Conservation (phyloP, 2,888 invertebrate genomes). For the Melipona bicolor region DNA sequence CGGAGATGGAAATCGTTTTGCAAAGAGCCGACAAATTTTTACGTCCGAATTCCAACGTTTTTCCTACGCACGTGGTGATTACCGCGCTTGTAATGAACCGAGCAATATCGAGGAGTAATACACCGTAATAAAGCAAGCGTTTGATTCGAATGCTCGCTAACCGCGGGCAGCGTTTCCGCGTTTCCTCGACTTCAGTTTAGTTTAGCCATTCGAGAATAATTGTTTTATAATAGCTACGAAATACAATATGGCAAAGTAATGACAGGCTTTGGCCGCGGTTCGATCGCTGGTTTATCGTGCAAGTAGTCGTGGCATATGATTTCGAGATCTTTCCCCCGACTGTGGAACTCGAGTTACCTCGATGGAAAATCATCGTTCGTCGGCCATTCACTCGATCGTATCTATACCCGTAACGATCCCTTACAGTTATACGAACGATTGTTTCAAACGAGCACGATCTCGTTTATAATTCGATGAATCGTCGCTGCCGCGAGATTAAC, state of each 20-base stretch:
- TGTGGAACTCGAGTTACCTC: background rate
- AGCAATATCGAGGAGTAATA: conserved; percentile 37
- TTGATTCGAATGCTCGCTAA: conserved; percentile 45
- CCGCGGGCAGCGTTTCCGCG: conserved; percentile 47
- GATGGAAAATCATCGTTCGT: conserved; percentile 26
- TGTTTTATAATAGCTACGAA: conserved; percentile 47
- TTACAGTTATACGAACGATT: background rate
- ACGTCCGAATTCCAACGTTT: background rate
- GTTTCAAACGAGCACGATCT: background rate
- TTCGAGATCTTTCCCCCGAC: conserved; percentile 19
- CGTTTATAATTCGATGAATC: background rate
- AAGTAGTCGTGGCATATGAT: conserved; percentile 32
- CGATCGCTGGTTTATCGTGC: conserved; percentile 46
- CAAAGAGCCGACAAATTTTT: background rate
- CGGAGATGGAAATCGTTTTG: background rate
- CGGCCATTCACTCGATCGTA: background rate
- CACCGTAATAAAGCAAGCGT: conserved; percentile 54
- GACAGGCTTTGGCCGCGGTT: conserved; percentile 2
- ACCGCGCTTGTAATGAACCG: conserved; percentile 56
- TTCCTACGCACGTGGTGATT: conserved; percentile 32
- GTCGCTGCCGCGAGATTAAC: background rate
- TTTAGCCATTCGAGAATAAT: conserved; percentile 32
- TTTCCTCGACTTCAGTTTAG: conserved; percentile 46
- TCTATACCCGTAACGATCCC: background rate
- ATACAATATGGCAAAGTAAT: conserved; percentile 40